A percentile compares a stretch with the other conserved stretches of the same genome.
phyloP scores from a whole-genome alignment of 2,113 vertebrate species.

The Columbina picui region DNA sequence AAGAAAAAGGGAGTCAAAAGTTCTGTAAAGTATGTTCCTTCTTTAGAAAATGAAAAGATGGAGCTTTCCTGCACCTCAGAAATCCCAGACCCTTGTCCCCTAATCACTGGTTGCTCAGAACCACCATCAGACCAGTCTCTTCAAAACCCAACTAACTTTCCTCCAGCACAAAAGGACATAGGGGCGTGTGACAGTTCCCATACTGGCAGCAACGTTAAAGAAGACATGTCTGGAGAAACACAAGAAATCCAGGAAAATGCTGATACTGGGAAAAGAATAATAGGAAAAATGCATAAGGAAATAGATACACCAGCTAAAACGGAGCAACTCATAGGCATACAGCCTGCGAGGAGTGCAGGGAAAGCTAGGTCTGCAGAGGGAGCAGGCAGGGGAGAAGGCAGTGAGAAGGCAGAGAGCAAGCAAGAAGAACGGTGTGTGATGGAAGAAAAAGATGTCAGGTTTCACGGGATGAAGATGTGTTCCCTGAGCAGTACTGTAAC shows the following conservation, averaged over 20 bases:
- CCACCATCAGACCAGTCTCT: conserved; percentile 5
- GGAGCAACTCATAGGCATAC: neutral
- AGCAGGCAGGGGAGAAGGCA: neutral
- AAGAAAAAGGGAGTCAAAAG: conserved; percentile 79
- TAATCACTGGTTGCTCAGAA: conserved; percentile 7
- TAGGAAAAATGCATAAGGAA: neutral
- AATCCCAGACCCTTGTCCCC: conserved; percentile 27
- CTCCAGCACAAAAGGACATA: neutral
- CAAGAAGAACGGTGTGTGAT: neutral
- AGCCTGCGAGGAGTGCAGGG: rapidly evolving
- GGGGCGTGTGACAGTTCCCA: neutral
- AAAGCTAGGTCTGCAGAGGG: neutral
- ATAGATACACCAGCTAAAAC: neutral
- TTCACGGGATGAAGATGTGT: neutral
- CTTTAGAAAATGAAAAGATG: conserved; percentile 72
- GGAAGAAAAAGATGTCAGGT: neutral
- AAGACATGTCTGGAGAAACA: neutral
- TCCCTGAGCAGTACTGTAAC: neutral
- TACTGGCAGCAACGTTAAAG: neutral
- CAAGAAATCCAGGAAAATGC: neutral
- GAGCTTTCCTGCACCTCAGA: conserved; percentile 47
- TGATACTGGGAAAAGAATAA: neutral
- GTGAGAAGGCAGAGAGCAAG: neutral
- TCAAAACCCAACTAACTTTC: conserved; percentile 24
- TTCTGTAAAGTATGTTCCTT: conserved; percentile 49